Conservation (phyloP, 2,797 vertebrate genomes). For the Sparus aurata region DNA sequence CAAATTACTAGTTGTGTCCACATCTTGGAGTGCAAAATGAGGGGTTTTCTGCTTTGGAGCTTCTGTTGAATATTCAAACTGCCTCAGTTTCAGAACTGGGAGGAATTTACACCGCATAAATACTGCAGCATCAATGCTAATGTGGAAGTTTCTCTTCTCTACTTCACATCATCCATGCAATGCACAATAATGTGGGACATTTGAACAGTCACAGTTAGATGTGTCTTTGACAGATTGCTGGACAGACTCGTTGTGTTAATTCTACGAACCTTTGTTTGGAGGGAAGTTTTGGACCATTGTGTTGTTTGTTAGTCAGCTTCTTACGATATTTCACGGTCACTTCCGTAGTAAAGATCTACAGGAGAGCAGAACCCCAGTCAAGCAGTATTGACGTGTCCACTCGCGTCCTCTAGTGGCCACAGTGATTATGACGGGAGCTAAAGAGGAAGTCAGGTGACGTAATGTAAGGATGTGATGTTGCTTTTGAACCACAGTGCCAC, state of each 20-base stretch:
- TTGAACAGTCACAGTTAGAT: not conserved
- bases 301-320: not conserved
- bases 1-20: conserved; percentile 70
- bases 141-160: conserved; percentile 7
- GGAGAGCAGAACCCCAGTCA: not conserved
- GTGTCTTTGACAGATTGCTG: no score
- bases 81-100: conserved; percentile 21
- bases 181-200: not conserved
- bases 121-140: conserved; percentile 16
- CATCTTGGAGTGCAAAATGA: conserved; percentile 67
- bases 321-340: not conserved
- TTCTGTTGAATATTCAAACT: conserved; percentile 62
- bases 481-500: not conserved
- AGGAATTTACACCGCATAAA: conserved; percentile 26
- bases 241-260: no score
- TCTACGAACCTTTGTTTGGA: no score
- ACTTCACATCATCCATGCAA: not conserved
- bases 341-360: not conserved
- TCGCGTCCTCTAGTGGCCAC: no score
- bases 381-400: not conserved
- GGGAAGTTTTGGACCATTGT: not conserved
- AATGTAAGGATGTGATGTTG: no score
- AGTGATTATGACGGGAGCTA: no score
- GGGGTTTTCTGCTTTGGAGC: conserved; percentile 59
- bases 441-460: no score